Base-by-base conservation (phyloP, 2,113 vertebrate species). In the Cottus gobio region DNA sequence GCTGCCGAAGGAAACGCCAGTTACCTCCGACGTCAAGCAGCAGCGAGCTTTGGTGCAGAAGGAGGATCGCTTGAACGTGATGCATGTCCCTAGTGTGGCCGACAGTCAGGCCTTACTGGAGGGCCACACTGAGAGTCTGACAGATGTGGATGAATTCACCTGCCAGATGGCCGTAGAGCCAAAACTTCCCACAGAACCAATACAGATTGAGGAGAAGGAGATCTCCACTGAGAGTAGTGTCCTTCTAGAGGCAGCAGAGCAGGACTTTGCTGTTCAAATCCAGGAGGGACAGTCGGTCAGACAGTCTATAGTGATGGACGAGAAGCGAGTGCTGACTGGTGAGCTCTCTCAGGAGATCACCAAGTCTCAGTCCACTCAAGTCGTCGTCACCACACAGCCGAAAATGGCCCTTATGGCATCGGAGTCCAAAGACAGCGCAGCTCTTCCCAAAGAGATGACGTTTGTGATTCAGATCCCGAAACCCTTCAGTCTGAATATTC, bases 231-330 rank as follows among this genome's bases (percentile, higher is more conserved):
- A 97, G 91, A 96, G 79, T 18, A 82, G 89, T 22, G 71, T 75
- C 71, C 75, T 90, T 7, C 90, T 97, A 68, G 89, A 95, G 79
- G 92, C 92, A 68, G 80, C 95, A 71, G 92, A 94, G 61, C 93
- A 95, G 88, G 95, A 96, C 85, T 95, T 95, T 91, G 95, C 96
- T 46, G 91, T 92, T 83, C 93, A 95, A 71, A 96, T 96, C 50
- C 87, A 93, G 3, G 96, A 97, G 86, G 95, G 95, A 37, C 95
- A 96, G 84, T 93, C 95, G 52, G 88, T 97, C 52, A 95, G 93
- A 61, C 94, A 97, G 90, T 95, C 95, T 0, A 90, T 99, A 71
- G 50, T 90, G 18, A 93, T 96, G 75, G 95, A 97, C 71, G 96
- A 97, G 91, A 96, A 94, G 39, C 95, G 84, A n/a, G 66, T 94